phyloP scores from a whole-genome alignment of 2,113 vertebrate genomes.

The Morone saxatilis region DNA sequence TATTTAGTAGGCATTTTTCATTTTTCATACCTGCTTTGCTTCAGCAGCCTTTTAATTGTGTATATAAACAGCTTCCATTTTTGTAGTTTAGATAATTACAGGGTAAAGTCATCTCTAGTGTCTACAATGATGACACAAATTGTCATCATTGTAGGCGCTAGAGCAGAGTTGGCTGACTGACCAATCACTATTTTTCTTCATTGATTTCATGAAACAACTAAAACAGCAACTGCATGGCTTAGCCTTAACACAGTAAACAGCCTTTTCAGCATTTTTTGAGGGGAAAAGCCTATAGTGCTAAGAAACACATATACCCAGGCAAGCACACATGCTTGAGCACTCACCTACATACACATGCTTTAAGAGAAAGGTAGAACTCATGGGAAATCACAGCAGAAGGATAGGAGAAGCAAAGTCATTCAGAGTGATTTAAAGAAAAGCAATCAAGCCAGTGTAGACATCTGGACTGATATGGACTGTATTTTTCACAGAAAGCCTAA shows the following conservation, averaged over 20 bases:
- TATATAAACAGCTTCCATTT: not conserved
- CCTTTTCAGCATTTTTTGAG: constrained; percentile 21
- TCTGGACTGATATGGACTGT: constrained; percentile 54
- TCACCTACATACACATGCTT: constrained; percentile 9
- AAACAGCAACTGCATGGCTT: not conserved
- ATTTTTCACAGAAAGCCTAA: constrained; percentile 39
- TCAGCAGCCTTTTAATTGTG: too few species aligned
- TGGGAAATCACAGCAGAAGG: constrained; percentile 63
- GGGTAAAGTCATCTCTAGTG: not conserved
- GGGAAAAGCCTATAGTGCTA: not conserved
- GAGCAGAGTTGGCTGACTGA: not conserved
- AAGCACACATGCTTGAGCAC: not conserved
- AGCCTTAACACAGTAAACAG: not conserved
- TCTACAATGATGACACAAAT: not conserved
- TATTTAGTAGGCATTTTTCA: too few species aligned
- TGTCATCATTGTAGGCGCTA: not conserved
- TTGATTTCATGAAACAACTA: constrained; percentile 1
- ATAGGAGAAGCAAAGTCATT: constrained; percentile 46
- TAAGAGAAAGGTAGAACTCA: constrained; percentile 45
- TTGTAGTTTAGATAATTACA: not conserved
- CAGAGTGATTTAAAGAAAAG: constrained; percentile 59
- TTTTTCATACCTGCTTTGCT: not conserved
- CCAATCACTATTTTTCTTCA: not conserved
- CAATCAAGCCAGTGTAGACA: constrained; percentile 66
- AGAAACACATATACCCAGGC: constrained; percentile 1